Base-by-base conservation (phyloP, 2,113 vertebrate genomes). In the Hippocampus comes region DNA sequence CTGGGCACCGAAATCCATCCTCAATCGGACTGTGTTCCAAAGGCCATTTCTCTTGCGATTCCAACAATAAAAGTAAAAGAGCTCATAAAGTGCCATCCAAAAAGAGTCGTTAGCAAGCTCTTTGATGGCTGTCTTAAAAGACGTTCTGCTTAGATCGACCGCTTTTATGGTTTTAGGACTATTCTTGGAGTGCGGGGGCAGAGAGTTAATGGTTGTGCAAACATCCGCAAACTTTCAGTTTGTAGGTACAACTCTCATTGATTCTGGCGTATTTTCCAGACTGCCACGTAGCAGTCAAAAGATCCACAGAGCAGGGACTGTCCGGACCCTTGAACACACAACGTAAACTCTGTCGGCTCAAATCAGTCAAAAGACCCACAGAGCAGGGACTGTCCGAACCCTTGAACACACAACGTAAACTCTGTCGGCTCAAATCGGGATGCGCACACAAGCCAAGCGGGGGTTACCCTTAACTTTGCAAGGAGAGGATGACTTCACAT, bases 211-310 rank as follows among this genome's bases (percentile, higher is more conserved):
- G 20, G 9, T 25, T 17, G 20, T 60, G 46, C 65, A 38, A 23
- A 23, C 27, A n/a, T 70, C 55, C 70, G 56, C 21, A 63, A 46
- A 43, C 66, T 64, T 10, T 51, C 15, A 23, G 4, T 30, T 27
- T 48, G 5, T 49, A 21, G 3, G 73, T 71, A 49, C 11, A 46
- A 14, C 15, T 25, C 63, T 64, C 18, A 2, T n/a, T 34, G 11
- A 68, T 75, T 63, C 68, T 64, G 78, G 71, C 76, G 43, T 78
- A 74, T 81, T 86, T 87, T 83, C 81, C 83, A 79, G 67, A 83
- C 70, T 88, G 89, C 90, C 89, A 88, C 85, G 88, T 89, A 4
- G 70, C 71, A 66, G 68, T 74, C 11, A 74, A 51, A 73, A 74
- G 70, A 41, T 21, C 43, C 61, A 83, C 77, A 88, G 64, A 81